Evolutionary conservation across 2,797 vertebrate genomes (phyloP).

Genomic region (Apogon talboti): DNA sequence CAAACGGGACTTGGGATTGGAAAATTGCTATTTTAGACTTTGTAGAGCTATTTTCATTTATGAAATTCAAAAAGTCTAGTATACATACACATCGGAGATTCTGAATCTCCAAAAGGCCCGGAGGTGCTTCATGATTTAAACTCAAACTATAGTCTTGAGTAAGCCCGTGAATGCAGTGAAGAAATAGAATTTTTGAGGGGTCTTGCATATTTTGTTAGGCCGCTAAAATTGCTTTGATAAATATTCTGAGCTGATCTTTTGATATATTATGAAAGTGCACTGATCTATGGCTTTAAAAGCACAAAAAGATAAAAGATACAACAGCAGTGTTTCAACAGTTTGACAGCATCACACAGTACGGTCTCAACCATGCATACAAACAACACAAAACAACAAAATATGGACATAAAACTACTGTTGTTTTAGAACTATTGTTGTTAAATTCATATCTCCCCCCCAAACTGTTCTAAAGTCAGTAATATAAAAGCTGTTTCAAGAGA

Average conservation of each 20-base stretch:
- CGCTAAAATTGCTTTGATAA: slow-evolving; percentile 43
- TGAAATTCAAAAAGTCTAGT: slow-evolving; percentile 60
- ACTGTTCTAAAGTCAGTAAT: slow-evolving; percentile 2
- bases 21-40: slow-evolving; percentile 61
- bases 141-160: slow-evolving; percentile 44
- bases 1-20: slow-evolving; percentile 58
- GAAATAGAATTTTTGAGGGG: slow-evolving; percentile 46
- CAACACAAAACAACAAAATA: not conserved
- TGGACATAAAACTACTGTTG: not conserved
- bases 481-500: slow-evolving; percentile 26
- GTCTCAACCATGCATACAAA: slow-evolving; percentile 10
- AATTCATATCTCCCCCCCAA: not conserved
- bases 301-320: slow-evolving; percentile 49
- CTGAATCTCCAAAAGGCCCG: slow-evolving; percentile 33
- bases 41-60: slow-evolving; percentile 61
- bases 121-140: slow-evolving; percentile 54
- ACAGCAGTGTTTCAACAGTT: slow-evolving; percentile 14
- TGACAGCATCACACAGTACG: slow-evolving; percentile 2
- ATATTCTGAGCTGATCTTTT: slow-evolving; percentile 46
- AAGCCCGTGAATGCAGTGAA: slow-evolving; percentile 24
- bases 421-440: not conserved
- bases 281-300: slow-evolving; percentile 48
- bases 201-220: slow-evolving; percentile 49
- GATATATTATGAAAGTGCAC: slow-evolving; percentile 55
- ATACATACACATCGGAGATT: slow-evolving; percentile 32